Percentiles rank a stretch among this genome's conserved stretches.
Conservation (phyloP, 2,888 invertebrate genomes). For the Chalcis sispes region DNA sequence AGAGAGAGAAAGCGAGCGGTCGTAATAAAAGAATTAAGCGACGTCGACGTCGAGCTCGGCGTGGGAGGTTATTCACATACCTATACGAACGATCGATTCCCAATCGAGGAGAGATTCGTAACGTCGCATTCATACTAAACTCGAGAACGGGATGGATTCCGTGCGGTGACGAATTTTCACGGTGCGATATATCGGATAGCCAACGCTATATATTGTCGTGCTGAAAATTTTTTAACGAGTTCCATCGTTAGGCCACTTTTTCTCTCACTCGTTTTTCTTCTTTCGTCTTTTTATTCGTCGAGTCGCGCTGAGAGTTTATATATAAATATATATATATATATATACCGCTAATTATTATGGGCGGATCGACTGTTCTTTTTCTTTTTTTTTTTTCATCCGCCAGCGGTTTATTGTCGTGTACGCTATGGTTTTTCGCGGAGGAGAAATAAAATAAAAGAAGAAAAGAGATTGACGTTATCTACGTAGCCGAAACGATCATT, state of each 20-base stretch:
- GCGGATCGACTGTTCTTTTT: neutral
- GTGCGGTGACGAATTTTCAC: neutral
- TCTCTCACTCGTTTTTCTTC: no score
- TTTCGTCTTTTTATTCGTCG: neutral
- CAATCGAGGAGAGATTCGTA: constrained; percentile 3
- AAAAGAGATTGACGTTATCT: neutral
- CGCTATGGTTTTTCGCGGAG: neutral
- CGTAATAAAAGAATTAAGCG: constrained; percentile 33
- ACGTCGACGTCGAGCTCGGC: constrained; percentile 1
- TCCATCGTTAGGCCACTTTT: constrained; percentile 19
- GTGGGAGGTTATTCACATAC: no score
- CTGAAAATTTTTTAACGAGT: constrained; percentile 34
- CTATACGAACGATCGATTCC: constrained; percentile 48
- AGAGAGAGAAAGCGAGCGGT: no score
- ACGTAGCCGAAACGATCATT: neutral
- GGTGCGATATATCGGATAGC: neutral
- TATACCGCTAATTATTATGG: constrained; percentile 4
- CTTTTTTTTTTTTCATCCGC: neutral
- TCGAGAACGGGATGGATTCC: neutral
- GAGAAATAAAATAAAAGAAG: neutral
- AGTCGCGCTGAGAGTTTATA: neutral
- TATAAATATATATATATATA: no score
- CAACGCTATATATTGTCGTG: neutral
- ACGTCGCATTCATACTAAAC: no score
- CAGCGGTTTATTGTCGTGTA: neutral